Evolutionary conservation across 2,113 vertebrate genomes (phyloP), one percentile per base, ranked within the genome.

Genomic region (Antigone vipio): DNA sequence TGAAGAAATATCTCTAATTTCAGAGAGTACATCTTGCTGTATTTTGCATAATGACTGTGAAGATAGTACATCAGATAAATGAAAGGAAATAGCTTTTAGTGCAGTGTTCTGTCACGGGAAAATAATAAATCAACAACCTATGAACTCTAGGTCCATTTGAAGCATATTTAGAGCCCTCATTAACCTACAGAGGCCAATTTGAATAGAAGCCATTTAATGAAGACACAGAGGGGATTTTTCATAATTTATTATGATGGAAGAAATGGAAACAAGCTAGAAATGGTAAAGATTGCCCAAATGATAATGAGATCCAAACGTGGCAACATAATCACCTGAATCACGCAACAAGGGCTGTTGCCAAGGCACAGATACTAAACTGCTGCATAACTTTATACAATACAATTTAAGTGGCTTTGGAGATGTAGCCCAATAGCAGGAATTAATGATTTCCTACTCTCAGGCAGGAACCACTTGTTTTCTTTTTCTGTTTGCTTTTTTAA

Each of bases 61-160:
- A 76, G 29, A 27, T 50, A 64, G 85, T 85, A 79, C 69, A 87
- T 96, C 91, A 89, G 79, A 92, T 89, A 97, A 96, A 97, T 95
- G 91, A 91, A 96, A 55, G 79, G 85, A 93, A 95, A 95, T 96
- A 95, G 93, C 89, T 97, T 96, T 97, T 95, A 97, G 79, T 87
- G 91, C 17, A n/a, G 52, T 95, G 72, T 85, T 95, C 91, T 95
- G 85, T 96, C 97, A 97, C 3, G 6, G 88, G 91, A 96, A 97
- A 97, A 96, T 96, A 97, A 96, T 97, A 96, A 97, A 97, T 95
- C 93, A 96, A 91, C 92, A 95, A 89, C 92, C 87, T 93, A 92
- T 96, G 96, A 97, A 95, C 97, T 89, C 85, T 38, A 69, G 71
- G 89, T 94, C 91, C 89, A 96, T 97, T 95, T 95, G 85, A 92